Evolutionary conservation across 2,797 vertebrate genomes (phyloP).

Genomic region (Hafferia zeledoni): DNA sequence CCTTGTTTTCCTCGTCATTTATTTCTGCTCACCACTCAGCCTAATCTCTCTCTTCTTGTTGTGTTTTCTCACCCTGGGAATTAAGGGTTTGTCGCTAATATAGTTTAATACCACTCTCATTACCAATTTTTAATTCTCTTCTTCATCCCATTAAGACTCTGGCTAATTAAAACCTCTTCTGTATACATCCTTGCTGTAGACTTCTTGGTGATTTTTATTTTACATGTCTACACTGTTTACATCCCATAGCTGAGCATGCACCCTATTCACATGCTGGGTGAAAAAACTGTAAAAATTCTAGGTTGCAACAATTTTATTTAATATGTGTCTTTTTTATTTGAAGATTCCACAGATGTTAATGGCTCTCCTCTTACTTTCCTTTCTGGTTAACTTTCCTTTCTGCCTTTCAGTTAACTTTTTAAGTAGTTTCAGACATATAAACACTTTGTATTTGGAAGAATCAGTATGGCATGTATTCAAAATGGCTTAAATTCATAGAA

Average conservation of each 20-base stretch:
- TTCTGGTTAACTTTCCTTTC: not conserved
- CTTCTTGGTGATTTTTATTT: not conserved
- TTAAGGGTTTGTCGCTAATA: not conserved
- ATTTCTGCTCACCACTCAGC: not conserved
- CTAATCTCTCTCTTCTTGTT: constrained; percentile 6
- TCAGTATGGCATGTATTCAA: not conserved
- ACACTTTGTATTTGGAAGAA: not conserved
- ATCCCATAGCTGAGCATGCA: rapidly evolving
- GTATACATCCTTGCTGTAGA: not conserved
- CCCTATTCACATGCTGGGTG: rapidly evolving
- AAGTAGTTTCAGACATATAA: not conserved
- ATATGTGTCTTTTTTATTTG: not conserved
- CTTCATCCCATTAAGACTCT: not conserved
- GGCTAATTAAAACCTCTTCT: not conserved
- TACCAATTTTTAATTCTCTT: not conserved
- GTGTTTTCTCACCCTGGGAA: not conserved
- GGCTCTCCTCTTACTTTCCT: not conserved
- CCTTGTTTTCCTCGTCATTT: not conserved
- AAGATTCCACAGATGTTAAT: not conserved
- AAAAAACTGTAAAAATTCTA: not conserved
- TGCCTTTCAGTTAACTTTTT: not conserved
- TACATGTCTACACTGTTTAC: not conserved
- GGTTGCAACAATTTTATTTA: not conserved
- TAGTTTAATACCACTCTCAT: not conserved
- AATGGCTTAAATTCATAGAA: not conserved